These are phyloP conservation scores for Ophioninae sp. DNA, from an alignment of 2,888 invertebrate species.

Conservation along the genomic window DNA sequence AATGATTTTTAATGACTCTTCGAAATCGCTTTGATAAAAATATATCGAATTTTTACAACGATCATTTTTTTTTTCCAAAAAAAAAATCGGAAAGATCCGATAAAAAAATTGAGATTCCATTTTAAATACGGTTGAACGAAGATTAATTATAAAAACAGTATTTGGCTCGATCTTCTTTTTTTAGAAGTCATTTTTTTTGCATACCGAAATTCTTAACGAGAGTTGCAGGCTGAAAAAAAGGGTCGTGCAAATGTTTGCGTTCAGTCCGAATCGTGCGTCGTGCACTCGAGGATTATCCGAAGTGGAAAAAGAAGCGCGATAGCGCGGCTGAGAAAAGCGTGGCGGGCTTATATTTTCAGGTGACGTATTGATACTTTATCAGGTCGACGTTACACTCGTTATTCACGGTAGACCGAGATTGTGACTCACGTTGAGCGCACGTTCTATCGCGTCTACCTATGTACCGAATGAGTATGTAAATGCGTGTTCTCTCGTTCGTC, in stretches of 20 bases:
- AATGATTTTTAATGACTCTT: neutral
- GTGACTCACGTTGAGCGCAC: slow-evolving; percentile 25
- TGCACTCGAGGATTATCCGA: neutral
- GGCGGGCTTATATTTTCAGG: neutral
- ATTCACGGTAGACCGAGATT: slow-evolving; percentile 24
- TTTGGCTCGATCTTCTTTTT: too few species aligned
- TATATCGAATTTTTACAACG: neutral
- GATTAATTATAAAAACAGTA: neutral
- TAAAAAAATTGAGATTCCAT: neutral
- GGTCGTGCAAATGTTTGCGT: neutral
- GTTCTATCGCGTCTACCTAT: slow-evolving; percentile 1
- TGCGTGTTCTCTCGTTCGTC: slow-evolving; percentile 1
- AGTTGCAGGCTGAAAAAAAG: neutral
- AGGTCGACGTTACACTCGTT: slow-evolving; percentile 9
- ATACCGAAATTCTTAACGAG: neutral
- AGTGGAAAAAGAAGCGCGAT: neutral
- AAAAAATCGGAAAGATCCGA: neutral
- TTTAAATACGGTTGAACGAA: neutral
- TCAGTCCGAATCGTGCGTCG: neutral
- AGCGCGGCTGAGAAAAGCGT: neutral
- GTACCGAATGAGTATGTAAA: neutral
- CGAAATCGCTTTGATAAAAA: neutral
- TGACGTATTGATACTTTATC: slow-evolving; percentile 18
- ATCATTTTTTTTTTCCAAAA: neutral
- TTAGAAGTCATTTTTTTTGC: too few species aligned